Percentiles rank a stretch among this genome's conserved stretches.
Evolutionary conservation across 2,797 vertebrate species (phyloP).

Genomic region (Leptoclinus maculatus): DNA sequence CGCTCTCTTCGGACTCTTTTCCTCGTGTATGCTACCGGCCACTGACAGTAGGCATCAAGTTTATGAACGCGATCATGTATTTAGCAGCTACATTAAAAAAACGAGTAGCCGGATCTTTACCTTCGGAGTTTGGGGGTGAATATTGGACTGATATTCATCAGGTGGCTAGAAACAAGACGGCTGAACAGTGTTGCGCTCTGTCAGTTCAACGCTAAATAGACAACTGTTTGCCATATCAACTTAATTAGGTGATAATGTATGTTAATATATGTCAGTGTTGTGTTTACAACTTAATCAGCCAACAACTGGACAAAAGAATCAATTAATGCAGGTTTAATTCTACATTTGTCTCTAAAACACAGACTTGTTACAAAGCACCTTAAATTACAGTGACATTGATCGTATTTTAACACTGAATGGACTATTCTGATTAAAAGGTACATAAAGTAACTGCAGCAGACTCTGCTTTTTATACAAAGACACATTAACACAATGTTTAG

Average conservation of each 20-base stretch:
- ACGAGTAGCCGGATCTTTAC: not conserved
- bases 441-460: not conserved
- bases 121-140: not conserved
- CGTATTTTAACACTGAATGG: not conserved
- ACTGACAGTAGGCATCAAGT: not conserved
- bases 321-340: not conserved
- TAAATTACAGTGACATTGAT: not conserved
- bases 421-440: not conserved
- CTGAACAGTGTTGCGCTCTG: not conserved
- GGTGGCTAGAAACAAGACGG: not conserved
- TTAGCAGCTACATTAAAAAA: not conserved
- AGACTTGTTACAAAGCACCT: not conserved
- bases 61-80: not conserved
- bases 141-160: not conserved
- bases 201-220: not conserved
- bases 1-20: not conserved
- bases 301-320: not conserved
- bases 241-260: not conserved
- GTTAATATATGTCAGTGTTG: not conserved
- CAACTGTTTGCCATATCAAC: not conserved
- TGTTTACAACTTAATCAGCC: not conserved
- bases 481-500: not conserved
- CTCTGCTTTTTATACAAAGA: not conserved
- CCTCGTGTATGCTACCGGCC: not conserved
- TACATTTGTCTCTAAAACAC: not conserved